Percentiles rank a stretch among this genome's conserved stretches.
Evolutionary conservation across 2,888 invertebrate genomes (phyloP).

Genomic region (Hypomecis atomaria): DNA sequence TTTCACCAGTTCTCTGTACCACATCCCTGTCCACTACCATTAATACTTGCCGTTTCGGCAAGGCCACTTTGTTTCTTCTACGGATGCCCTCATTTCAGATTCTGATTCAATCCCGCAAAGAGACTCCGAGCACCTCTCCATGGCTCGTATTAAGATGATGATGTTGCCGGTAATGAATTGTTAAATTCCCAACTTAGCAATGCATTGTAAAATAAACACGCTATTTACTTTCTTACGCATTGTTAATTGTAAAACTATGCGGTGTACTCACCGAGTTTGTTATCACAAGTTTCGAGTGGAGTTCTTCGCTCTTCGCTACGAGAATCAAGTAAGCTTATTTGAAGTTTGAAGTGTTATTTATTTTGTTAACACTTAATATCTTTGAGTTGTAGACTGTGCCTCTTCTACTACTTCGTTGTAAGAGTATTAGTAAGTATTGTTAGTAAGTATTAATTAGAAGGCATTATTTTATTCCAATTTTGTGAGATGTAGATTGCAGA

Average conservation of each 20-base stretch:
- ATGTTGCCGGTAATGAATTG: not conserved
- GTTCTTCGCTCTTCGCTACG: conserved; percentile 22
- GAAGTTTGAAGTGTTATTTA: conserved; percentile 13
- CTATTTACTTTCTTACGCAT: conserved; percentile 17
- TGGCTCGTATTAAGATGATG: no score
- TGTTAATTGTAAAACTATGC: conserved; percentile 25
- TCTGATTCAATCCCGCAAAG: no score
- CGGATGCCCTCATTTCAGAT: no score
- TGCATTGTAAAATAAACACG: conserved; percentile 26
- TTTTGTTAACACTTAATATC: conserved; percentile 6
- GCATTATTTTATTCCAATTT: no score
- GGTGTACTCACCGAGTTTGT: conserved; percentile 24
- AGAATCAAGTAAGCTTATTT: conserved; percentile 18
- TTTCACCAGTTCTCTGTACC: no score
- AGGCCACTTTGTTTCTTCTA: no score
- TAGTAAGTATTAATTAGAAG: no score
- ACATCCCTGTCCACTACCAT: no score
- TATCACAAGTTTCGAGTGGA: conserved; percentile 30
- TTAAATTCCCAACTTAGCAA: not conserved
- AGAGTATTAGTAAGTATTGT: not conserved
- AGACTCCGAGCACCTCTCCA: no score
- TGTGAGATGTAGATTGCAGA: no score
- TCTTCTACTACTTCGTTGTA: not conserved
- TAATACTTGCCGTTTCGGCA: no score
- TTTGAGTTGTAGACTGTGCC: not conserved